Evolutionary conservation across 2,113 vertebrate genomes (phyloP).

Genomic region (Aleadryas rufinucha): DNA sequence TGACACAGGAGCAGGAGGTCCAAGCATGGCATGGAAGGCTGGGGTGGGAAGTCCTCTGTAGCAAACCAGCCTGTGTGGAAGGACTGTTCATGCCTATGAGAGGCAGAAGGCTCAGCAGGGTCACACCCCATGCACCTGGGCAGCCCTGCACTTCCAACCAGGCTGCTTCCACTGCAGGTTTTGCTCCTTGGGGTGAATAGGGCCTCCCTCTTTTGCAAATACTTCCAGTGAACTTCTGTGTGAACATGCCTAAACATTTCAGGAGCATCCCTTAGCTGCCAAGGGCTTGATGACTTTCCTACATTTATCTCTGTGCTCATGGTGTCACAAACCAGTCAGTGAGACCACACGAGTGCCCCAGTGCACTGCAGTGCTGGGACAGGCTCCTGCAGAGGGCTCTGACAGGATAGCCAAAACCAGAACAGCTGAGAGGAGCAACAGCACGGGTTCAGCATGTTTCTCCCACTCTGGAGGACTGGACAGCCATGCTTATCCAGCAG

Average conservation of each 20-base stretch:
- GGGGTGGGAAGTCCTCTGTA: background rate
- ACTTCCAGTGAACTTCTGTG: background rate
- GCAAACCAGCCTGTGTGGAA: background rate
- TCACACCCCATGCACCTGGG: fast-evolving
- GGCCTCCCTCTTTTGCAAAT: background rate
- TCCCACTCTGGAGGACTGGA: background rate
- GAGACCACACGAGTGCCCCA: background rate
- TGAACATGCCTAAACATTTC: background rate
- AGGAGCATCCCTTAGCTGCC: background rate
- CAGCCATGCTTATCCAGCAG: background rate
- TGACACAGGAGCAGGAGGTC: background rate
- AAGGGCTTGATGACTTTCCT: background rate
- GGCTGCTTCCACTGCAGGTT: background rate
- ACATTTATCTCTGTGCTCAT: background rate
- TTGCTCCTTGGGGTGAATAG: background rate
- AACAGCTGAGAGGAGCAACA: background rate
- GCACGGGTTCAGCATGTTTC: fast-evolving
- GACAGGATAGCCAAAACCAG: fast-evolving
- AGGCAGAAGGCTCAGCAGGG: background rate
- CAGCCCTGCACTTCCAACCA: background rate
- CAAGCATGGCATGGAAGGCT: fast-evolving
- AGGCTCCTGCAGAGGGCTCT: background rate
- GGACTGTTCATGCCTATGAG: background rate
- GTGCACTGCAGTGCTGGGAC: background rate
- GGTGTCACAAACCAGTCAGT: background rate